Percentiles rank a stretch among this genome's conserved stretches.
Evolutionary conservation across 2,797 vertebrate genomes (phyloP).

Genomic region (Hemibagrus guttatus): DNA sequence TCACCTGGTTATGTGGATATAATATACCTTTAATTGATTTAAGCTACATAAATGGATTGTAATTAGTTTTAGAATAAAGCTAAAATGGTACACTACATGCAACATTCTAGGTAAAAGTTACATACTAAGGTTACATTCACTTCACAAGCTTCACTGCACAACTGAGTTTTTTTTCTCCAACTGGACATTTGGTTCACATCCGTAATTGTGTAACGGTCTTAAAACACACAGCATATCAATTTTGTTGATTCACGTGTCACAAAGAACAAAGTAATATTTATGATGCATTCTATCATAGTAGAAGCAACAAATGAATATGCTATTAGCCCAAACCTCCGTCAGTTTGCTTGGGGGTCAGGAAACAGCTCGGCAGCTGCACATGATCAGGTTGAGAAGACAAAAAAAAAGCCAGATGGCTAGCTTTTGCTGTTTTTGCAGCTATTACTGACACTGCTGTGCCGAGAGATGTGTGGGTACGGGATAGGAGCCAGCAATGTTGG

Average conservation of each 20-base stretch:
- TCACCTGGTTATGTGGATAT: not conserved
- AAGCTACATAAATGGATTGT: not conserved
- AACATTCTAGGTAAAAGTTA: not conserved
- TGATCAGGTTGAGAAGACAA: not conserved
- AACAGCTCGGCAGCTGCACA: conserved; percentile 4
- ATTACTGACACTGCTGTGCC: conserved; percentile 16
- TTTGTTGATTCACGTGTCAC: not conserved
- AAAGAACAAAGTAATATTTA: not conserved
- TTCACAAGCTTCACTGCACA: not conserved
- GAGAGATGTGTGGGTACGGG: conserved; percentile 9
- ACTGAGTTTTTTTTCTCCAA: not conserved
- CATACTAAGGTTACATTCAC: not conserved
- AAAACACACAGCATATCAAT: not conserved
- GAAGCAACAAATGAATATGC: not conserved
- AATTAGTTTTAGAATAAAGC: not conserved
- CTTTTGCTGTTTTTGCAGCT: conserved; percentile 25
- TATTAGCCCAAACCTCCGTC: not conserved
- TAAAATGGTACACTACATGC: not conserved
- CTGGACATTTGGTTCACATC: not conserved
- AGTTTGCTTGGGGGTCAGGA: conserved; percentile 4
- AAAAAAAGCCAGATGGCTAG: conserved; percentile 19
- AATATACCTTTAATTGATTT: not conserved
- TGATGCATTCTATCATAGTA: not conserved
- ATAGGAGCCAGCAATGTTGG: not conserved
- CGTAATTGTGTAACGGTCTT: not conserved